Percentiles rank a stretch among this genome's conserved stretches.
Evolutionary conservation across 1,140 invertebrate species (phyloP).

Genomic region (Neotoxoptera formosana): DNA sequence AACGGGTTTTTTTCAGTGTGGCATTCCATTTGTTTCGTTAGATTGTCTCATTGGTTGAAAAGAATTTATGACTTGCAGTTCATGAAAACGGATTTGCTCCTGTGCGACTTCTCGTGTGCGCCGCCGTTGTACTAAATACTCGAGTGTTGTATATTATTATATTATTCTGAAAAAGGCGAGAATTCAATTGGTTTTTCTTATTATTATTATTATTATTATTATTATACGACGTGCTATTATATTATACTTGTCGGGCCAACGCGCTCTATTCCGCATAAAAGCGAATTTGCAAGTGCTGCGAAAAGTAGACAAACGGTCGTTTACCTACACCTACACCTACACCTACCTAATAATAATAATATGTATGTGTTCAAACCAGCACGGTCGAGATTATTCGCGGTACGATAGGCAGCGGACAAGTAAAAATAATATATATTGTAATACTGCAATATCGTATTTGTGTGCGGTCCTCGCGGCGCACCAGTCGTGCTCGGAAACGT

Average conservation of each 20-base stretch:
- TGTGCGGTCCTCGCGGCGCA: not conserved
- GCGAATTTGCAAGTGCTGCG: not conserved
- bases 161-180: not conserved
- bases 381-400: no score
- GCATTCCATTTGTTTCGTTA: not conserved
- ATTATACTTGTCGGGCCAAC: not conserved
- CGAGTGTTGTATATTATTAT: not conserved
- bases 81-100: not conserved
- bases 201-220: no score
- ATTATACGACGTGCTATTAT: no score
- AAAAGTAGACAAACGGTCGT: not conserved
- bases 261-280: not conserved
- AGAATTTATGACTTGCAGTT: not conserved
- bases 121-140: not conserved
- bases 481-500: conserved; percentile 7
- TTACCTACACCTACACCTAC: no score
- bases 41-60: not conserved
- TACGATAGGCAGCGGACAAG: not conserved
- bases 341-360: not conserved
- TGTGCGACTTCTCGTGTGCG: not conserved
- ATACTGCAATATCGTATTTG: not conserved
- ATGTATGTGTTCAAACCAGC: not conserved
- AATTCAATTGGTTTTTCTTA: not conserved
- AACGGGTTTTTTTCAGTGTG: not conserved
- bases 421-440: not conserved